Evolutionary conservation across 2,888 invertebrate genomes (phyloP), one percentile per base, ranked within the genome.

Genomic region (Machimus rusticus): DNA sequence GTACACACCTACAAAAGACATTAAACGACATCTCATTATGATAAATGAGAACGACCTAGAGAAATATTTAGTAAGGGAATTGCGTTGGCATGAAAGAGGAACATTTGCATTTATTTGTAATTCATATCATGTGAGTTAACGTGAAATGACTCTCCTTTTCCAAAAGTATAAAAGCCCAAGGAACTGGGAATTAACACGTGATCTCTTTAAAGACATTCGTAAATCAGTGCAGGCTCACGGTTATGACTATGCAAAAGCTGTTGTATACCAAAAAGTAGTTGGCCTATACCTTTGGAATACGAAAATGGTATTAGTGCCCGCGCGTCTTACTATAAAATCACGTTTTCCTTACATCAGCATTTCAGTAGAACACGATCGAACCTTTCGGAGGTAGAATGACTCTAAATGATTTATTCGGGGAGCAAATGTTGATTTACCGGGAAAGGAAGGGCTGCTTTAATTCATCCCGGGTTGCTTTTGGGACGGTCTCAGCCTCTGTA

Each of bases 321-420:
- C 43, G 66, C 23, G 12, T 28, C n/a, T 76, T 76, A 76, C 34
- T 34, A 76, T 76, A 76, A 76, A 76, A 76, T 76, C 76, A 76
- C 81, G 55, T 81, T 55, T 55, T 55, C 34, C 55, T 81, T 81
- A 55, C 51, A 23, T 81, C 37, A 14, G 51, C 81, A 78, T 39
- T 66, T 37, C 76, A 34, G 76, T 12, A 81, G 9, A 78, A 43
- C 51, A 51, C 39, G 19, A 81, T 81, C 28, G 81, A 81, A 37
- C 51, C 81, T 81, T 81, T 28, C 34, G n/a, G 16, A 16, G 46
- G 81, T 28, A 28, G 55, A 81, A 55, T 51, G 34, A 46, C 51
- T 81, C 81, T 81, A 9, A 81, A 81, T 81, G 81, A 81, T 81
- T 81, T 81, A 55, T 55, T 55, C 34, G 23, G 34, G 51, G 46